A percentile compares a stretch with the other conserved stretches of the same genome.
Conservation (phyloP, 2,888 invertebrate genomes). For the Eristalis pertinax region DNA sequence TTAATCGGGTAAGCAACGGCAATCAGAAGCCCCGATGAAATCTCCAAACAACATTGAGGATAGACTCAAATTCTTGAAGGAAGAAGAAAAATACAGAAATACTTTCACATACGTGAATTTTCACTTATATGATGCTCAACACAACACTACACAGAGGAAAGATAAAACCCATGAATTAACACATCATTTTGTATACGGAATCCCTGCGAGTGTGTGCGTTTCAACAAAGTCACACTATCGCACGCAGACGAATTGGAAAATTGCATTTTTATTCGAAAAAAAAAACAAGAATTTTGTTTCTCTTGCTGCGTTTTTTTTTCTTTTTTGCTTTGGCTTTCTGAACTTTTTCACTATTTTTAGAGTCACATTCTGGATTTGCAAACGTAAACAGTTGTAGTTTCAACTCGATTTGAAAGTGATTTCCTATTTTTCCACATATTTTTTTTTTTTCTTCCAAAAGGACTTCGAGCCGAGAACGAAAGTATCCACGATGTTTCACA, state of each 20-base stretch:
- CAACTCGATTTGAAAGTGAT: not conserved
- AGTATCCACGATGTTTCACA: constrained; percentile 2
- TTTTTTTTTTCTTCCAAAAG: not conserved
- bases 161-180: constrained; percentile 53
- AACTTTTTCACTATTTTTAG: constrained; percentile 44
- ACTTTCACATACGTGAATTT: constrained; percentile 2
- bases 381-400: constrained; percentile 47
- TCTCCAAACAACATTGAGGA: not conserved
- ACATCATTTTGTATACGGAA: constrained; percentile 35
- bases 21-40: not conserved
- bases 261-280: constrained; percentile 40
- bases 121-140: not conserved
- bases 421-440: too few relatives aligned
- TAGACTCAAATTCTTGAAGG: not conserved
- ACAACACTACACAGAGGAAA: constrained; percentile 7
- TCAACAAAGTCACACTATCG: constrained; percentile 53
- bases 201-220: constrained; percentile 61
- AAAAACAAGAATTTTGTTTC: not conserved
- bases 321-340: constrained; percentile 7
- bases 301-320: not conserved
- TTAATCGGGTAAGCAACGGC: not conserved
- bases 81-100: not conserved
- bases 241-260: constrained; percentile 48
- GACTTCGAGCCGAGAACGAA: not conserved
- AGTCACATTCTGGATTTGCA: constrained; percentile 8